A percentile compares a stretch with the other conserved stretches of the same genome.
These are phyloP conservation scores for Drymonia ruficornis DNA, from an alignment of 2,888 invertebrate species.

Conservation along the genomic window DNA sequence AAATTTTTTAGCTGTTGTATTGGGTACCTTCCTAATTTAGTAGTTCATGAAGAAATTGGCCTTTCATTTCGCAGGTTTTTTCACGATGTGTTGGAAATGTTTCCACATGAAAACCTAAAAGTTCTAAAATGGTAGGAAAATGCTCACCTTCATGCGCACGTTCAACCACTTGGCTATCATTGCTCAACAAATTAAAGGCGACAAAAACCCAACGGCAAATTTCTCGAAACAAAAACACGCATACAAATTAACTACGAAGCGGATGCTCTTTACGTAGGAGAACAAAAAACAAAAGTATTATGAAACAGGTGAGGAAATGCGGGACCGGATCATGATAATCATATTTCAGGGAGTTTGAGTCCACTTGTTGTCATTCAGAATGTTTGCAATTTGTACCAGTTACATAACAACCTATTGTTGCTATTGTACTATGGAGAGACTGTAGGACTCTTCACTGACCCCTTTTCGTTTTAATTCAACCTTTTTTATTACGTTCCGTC, in stretches of 20 bases:
- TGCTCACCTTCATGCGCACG: too few relatives aligned
- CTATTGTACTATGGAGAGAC: conserved; percentile 26
- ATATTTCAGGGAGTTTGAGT: conserved; percentile 60
- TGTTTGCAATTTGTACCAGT: conserved; percentile 43
- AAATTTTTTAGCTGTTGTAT: too few relatives aligned
- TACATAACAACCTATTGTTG: conserved; percentile 35
- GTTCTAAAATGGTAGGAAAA: too few relatives aligned
- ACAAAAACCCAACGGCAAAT: conserved; percentile 61
- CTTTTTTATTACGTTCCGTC: conserved; percentile 24
- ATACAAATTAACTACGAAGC: conserved; percentile 76
- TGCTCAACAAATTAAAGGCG: conserved; percentile 45
- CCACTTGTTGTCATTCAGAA: conserved; percentile 59
- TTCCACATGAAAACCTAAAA: too few relatives aligned
- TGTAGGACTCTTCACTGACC: conserved; percentile 27
- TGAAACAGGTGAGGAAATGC: conserved; percentile 65
- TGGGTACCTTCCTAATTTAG: too few relatives aligned
- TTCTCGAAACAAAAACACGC: conserved; percentile 68
- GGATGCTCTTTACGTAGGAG: conserved; percentile 72
- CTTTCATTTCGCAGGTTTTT: too few relatives aligned
- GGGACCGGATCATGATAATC: conserved; percentile 62
- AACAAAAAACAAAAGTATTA: conserved; percentile 63
- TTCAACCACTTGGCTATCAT: too few relatives aligned
- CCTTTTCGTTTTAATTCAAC: conserved; percentile 29
- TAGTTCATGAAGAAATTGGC: too few relatives aligned
- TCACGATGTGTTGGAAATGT: too few relatives aligned